Conservation (phyloP, 2,797 vertebrate species). For the Poeciliopsis paucimaculata region DNA sequence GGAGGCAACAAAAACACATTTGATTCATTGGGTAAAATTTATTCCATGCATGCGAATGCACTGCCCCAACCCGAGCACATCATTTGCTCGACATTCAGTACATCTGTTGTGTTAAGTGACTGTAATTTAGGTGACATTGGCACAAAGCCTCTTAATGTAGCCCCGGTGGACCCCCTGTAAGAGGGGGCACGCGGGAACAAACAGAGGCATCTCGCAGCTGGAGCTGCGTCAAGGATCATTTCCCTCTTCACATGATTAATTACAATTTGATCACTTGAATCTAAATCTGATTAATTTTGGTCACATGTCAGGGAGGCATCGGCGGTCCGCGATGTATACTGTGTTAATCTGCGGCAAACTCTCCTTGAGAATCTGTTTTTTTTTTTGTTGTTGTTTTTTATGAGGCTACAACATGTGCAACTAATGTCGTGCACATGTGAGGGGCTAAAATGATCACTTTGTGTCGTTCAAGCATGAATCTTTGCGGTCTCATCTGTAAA, state of each 20-base stretch:
- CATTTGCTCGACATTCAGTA: constrained; percentile 96
- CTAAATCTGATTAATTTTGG: constrained; percentile 99
- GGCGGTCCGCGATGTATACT: constrained; percentile 87
- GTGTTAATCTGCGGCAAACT: constrained; percentile 86
- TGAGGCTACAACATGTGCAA: constrained; percentile 72
- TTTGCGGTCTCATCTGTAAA: constrained; percentile 55
- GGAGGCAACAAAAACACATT: constrained; percentile 74
- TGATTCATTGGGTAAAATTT: constrained; percentile 78
- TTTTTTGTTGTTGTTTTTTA: constrained; percentile 32
- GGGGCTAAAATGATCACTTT: constrained; percentile 57
- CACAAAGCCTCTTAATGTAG: constrained; percentile 98
- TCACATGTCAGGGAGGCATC: constrained; percentile 97
- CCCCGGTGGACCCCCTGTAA: constrained; percentile 96
- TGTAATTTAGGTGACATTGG: constrained; percentile 99
- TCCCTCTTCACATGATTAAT: constrained; percentile 99
- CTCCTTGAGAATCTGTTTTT: constrained; percentile 63
- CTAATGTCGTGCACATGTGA: constrained; percentile 73
- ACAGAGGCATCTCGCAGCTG: constrained; percentile 98
- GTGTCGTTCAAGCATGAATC: constrained; percentile 58
- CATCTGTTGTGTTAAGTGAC: constrained; percentile 99
- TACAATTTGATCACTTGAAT: constrained; percentile 99
- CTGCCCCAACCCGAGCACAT: constrained; percentile 82
- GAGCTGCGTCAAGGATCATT: constrained; percentile 99
- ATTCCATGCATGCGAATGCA: constrained; percentile 80
- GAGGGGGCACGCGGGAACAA: constrained; percentile 92